A percentile compares a stretch with the other conserved stretches of the same genome.
phyloP scores from a whole-genome alignment of 2,888 invertebrate species.

The Polydrusus pterygomalis region DNA sequence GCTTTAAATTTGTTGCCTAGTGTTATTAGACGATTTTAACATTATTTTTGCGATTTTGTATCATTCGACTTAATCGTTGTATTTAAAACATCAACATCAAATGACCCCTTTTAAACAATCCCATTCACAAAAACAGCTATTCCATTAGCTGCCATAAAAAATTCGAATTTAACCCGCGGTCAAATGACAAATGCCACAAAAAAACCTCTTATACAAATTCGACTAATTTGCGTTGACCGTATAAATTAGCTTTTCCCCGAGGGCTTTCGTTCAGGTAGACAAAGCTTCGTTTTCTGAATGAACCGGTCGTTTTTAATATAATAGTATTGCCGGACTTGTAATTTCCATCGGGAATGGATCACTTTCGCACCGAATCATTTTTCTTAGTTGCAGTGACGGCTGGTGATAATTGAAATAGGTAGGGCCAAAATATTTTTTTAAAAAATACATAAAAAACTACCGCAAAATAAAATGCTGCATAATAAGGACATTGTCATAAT shows the following conservation, averaged over 20 bases:
- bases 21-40: background rate
- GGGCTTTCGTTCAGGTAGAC: constrained; percentile 57
- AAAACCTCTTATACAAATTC: constrained; percentile 58
- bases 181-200: constrained; percentile 44
- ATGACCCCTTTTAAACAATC: background rate
- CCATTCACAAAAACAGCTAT: background rate
- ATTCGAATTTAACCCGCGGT: constrained; percentile 5
- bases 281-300: constrained; percentile 59
- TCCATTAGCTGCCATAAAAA: background rate
- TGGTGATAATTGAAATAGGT: too few species aligned
- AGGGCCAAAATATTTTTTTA: too few species aligned
- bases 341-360: constrained; percentile 49
- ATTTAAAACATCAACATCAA: background rate
- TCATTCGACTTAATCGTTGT: too few species aligned
- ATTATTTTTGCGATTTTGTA: background rate
- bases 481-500: too few species aligned
- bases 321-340: constrained; percentile 45
- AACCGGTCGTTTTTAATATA: constrained; percentile 44
- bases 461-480: too few species aligned
- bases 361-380: too few species aligned
- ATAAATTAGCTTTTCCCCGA: constrained; percentile 57
- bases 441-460: too few species aligned
- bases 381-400: too few species aligned
- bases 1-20: too few species aligned
- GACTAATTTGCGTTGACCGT: constrained; percentile 60